phyloP scores from a whole-genome alignment of 1,140 invertebrate genomes.

The Maconellicoccus hirsutus region DNA sequence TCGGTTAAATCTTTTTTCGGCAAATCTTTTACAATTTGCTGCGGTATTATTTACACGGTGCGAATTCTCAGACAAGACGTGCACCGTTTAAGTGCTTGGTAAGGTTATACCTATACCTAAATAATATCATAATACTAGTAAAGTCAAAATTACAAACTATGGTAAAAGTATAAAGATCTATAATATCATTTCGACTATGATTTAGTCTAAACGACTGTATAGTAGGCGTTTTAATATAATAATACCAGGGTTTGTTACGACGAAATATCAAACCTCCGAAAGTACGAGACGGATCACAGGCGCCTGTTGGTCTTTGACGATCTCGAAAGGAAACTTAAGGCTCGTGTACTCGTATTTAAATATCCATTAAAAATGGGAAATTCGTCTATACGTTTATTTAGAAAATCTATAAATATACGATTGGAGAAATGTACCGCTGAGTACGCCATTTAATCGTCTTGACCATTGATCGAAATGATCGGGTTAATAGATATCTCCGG shows the following conservation, averaged over 20 bases:
- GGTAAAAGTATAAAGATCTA: slow-evolving; percentile 4
- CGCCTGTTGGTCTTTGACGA: not conserved
- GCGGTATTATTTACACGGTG: no score
- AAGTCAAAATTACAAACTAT: not conserved
- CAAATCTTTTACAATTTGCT: no score
- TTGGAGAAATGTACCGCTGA: no score
- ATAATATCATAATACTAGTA: not conserved
- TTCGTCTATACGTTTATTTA: no score
- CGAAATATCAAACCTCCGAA: not conserved
- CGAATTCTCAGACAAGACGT: no score
- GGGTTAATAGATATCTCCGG: not conserved
- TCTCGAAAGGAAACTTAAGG: not conserved
- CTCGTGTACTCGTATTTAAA: not conserved
- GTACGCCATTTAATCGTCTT: no score
- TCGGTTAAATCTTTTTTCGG: no score
- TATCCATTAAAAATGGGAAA: not conserved
- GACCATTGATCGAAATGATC: not conserved
- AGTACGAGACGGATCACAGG: not conserved
- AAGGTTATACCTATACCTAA: no score
- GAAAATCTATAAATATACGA: no score
- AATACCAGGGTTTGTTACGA: not conserved
- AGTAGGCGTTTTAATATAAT: slow-evolving; percentile 3
- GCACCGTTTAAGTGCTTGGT: no score
- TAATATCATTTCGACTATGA: not conserved
- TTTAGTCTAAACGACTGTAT: not conserved